Percentiles rank a stretch among this genome's conserved stretches.
phyloP scores from a whole-genome alignment of 2,888 invertebrate species.

The Cremastinae sp. region DNA sequence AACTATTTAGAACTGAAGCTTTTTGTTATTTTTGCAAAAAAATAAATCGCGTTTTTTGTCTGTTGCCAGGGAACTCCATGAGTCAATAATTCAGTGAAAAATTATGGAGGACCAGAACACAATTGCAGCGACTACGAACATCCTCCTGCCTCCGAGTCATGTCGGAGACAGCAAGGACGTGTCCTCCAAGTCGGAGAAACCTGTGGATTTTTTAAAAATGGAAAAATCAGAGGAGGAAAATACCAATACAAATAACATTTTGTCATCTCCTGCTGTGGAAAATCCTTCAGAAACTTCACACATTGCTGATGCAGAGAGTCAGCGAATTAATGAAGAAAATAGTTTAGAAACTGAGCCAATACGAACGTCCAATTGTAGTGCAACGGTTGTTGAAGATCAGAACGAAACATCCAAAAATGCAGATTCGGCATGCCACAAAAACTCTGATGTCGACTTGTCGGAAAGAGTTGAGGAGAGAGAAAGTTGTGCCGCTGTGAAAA shows the following conservation, averaged over 20 bases:
- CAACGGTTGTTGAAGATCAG: too few species aligned
- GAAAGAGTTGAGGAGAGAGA: too few species aligned
- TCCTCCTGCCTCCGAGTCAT: background rate
- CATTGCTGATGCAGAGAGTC: too few species aligned
- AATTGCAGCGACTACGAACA: background rate
- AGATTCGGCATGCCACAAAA: too few species aligned
- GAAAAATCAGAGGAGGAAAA: background rate
- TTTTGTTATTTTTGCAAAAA: background rate
- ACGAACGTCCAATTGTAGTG: background rate
- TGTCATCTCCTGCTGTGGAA: too few species aligned
- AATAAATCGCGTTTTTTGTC: constrained; percentile 10
- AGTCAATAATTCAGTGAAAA: constrained; percentile 15
- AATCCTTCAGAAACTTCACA: too few species aligned
- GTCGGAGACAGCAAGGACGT: background rate
- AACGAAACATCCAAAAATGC: too few species aligned
- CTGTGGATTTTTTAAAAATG: background rate
- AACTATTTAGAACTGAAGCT: too few species aligned
- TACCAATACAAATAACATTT: too few species aligned
- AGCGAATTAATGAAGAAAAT: background rate
- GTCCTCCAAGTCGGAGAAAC: background rate
- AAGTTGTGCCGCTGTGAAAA: too few species aligned
- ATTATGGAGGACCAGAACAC: constrained; percentile 46
- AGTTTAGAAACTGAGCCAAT: background rate
- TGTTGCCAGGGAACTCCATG: constrained; percentile 47
- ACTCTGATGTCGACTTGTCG: too few species aligned